A percentile compares a stretch with the other conserved stretches of the same genome.
These are phyloP conservation scores for Gymnorhina tibicen DNA, from an alignment of 2,113 vertebrate genomes.

Conservation along the genomic window DNA sequence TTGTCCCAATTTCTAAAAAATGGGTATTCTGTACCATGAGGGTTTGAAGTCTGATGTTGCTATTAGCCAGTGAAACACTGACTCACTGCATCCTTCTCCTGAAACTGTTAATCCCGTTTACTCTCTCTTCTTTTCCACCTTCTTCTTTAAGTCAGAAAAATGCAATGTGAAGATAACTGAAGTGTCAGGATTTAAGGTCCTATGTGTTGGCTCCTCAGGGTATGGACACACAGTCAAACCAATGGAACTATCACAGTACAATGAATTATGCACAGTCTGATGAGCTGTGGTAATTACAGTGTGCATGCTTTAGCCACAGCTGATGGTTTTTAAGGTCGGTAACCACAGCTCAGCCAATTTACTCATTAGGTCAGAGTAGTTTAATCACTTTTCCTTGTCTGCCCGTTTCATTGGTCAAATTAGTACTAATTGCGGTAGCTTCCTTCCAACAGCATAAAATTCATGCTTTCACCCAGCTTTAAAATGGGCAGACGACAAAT, in stretches of 20 bases:
- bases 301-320: not conserved
- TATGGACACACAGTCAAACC: not conserved
- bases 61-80: not conserved
- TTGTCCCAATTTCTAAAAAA: not conserved
- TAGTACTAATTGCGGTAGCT: not conserved
- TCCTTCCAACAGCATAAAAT: not conserved
- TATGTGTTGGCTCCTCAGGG: not conserved
- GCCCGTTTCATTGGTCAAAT: not conserved
- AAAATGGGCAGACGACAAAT: not conserved
- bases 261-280: not conserved
- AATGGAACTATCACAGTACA: not conserved
- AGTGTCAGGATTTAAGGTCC: not conserved
- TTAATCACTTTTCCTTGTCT: not conserved
- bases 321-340: slow-evolving; percentile 48
- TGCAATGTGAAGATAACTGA: not conserved
- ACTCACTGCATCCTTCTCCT: not conserved
- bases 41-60: not conserved
- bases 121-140: not conserved
- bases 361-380: slow-evolving; percentile 12
- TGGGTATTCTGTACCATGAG: not conserved
- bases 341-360: slow-evolving; percentile 26
- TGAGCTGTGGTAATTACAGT: slow-evolving; percentile 32
- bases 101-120: not conserved
- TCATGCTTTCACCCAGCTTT: not conserved
- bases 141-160: not conserved